Conservation (phyloP, 2,888 invertebrate genomes). For the Eristalis pertinax region DNA sequence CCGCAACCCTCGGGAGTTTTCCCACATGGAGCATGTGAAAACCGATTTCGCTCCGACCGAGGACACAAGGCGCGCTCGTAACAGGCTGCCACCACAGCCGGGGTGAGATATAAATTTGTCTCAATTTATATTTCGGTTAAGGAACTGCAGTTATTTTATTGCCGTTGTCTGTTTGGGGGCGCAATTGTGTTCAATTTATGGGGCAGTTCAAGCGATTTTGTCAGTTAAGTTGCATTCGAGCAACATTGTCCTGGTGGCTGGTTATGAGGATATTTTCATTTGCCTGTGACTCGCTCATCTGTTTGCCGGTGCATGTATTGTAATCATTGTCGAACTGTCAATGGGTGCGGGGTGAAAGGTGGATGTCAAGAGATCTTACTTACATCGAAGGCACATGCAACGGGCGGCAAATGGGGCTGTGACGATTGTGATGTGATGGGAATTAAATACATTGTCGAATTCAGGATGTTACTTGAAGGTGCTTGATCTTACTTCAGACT, state of each 20-base stretch:
- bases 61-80: not conserved
- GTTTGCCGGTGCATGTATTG: not conserved
- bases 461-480: no score
- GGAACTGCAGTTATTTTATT: conserved; percentile 70
- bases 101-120: conserved; percentile 71
- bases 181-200: conserved; percentile 56
- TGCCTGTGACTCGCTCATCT: not conserved
- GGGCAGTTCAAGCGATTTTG: conserved; percentile 52
- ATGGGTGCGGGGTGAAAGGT: not conserved
- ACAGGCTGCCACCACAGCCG: conserved; percentile 14
- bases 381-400: no score
- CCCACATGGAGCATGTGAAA: conserved; percentile 48
- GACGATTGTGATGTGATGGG: no score
- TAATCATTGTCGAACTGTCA: not conserved
- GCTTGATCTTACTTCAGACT: no score
- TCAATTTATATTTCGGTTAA: conserved; percentile 69
- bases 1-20: conserved; percentile 17
- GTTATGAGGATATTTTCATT: conserved; percentile 3
- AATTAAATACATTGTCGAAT: no score
- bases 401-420: no score
- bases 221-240: conserved; percentile 49
- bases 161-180: no score
- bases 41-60: not conserved
- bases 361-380: no score
- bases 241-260: conserved; percentile 42